Base-by-base conservation (phyloP, 2,888 invertebrate genomes). In the Spilosoma lubricipeda region DNA sequence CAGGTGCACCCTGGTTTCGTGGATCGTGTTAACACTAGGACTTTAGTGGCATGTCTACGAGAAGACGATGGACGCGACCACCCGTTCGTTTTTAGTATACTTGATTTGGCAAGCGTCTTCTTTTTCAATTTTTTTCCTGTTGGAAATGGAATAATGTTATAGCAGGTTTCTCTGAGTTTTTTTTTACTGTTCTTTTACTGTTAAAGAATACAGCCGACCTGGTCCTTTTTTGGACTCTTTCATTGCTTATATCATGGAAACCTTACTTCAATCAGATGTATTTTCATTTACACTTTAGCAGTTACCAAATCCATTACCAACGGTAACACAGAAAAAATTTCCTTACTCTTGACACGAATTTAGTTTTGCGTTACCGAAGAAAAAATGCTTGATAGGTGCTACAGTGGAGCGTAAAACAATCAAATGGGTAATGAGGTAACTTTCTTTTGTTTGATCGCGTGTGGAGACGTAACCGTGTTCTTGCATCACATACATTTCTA, bases 1-100 rank as follows among this genome's bases (percentile, higher is more conserved):
- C 95, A 95, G 3, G 66, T 65, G 79, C 95, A 95, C 0, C 92
- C 92, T 3, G 91, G 88, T 15, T 85, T 74, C 0, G 89, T 42
- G 15, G 93, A 90, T 15, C 93, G 88, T 2, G 84, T 77, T 3
- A 95, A 79, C 8, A 88, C 81, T 18, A 94, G 30, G 2, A 90
- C 71, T 65, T 82, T 84, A 1, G 45, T 80, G 0, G 90, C 89
- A 73, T 94, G 94, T 3, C 94, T 89, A 59, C 94, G 86, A 4
- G 81, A 72, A 11, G 86, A 82, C 4, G 79, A 70, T 13, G 71
- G 67, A 30, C 64, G 69, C 42, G 23, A 59, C 67, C 71, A 27
- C 39, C 23, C 52, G 18, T 64, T 71, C 3, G 36, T 18, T 2
- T 2, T 27, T 30, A 13, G 27, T 27, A 27, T 30, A 63, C 30